Evolutionary conservation across 2,113 vertebrate species (phyloP).

Genomic region (Sebastes fasciatus): DNA sequence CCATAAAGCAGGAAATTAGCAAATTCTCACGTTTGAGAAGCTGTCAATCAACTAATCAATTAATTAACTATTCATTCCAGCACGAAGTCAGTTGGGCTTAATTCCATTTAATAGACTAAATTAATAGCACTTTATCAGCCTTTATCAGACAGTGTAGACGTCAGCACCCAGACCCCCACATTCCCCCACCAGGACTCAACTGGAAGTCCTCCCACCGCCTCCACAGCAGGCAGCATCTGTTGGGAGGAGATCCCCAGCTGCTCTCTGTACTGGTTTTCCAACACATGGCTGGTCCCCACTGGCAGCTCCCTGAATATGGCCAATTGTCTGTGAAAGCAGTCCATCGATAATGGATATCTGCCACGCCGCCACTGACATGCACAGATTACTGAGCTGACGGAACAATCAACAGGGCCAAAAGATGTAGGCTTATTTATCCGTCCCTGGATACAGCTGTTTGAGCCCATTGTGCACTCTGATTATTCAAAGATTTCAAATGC

Average conservation of each 20-base stretch:
- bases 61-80: neutral
- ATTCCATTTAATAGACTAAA: neutral
- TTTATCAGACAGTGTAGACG: neutral
- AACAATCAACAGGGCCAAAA: slow-evolving; percentile 46
- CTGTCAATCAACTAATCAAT: neutral
- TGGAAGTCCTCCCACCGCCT: slow-evolving; percentile 35
- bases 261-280: slow-evolving; percentile 48
- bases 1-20: neutral
- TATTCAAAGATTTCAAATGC: slow-evolving; percentile 25
- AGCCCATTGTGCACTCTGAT: slow-evolving; percentile 4
- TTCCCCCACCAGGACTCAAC: neutral
- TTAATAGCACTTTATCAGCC: neutral
- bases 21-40: neutral
- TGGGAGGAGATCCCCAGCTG: slow-evolving; percentile 66
- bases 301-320: slow-evolving; percentile 34
- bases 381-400: slow-evolving; percentile 49
- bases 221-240: slow-evolving; percentile 59
- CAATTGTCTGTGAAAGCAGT: slow-evolving; percentile 62
- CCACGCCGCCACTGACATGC: slow-evolving; percentile 32
- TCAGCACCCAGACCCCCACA: slow-evolving; percentile 3
- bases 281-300: slow-evolving; percentile 33
- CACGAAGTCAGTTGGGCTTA: neutral
- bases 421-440: slow-evolving; percentile 12
- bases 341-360: slow-evolving; percentile 56
- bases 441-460: slow-evolving; percentile 17